phyloP scores from a whole-genome alignment of 2,888 invertebrate species.

The Eutolmus rufibarbis region DNA sequence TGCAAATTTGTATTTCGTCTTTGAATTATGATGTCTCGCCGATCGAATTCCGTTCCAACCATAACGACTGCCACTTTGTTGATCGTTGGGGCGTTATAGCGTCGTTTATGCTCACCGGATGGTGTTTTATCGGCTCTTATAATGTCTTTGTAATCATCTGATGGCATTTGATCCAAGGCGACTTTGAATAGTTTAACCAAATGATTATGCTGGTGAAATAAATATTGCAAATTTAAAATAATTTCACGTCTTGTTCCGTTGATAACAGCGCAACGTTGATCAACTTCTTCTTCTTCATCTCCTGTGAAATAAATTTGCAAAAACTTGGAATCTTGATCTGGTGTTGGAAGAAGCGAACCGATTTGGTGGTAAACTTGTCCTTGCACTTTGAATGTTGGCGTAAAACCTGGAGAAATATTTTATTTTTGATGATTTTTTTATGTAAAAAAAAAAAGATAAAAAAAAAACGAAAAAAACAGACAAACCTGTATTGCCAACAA shows the following conservation, averaged over 20 bases:
- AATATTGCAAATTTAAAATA: conserved; percentile 17
- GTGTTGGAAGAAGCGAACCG: conserved; percentile 45
- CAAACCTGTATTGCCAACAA: conserved; percentile 28
- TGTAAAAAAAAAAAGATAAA: no score
- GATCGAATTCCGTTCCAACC: conserved; percentile 51
- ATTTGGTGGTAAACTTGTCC: conserved; percentile 48
- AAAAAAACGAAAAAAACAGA: no score
- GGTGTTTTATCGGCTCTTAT: conserved; percentile 57
- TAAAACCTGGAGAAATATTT: no score
- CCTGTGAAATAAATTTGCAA: conserved; percentile 53
- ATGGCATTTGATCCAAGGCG: conserved; percentile 53
- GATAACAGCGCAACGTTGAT: conserved; percentile 44
- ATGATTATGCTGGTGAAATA: conserved; percentile 52
- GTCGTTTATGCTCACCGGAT: conserved; percentile 52
- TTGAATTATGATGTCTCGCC: conserved; percentile 52
- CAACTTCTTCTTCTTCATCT: conserved; percentile 48
- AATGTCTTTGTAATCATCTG: conserved; percentile 54
- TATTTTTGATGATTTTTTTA: no score
- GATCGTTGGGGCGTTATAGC: conserved; percentile 56
- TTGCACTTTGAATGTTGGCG: conserved; percentile 24
- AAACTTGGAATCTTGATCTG: conserved; percentile 48
- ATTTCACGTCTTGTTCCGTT: conserved; percentile 46
- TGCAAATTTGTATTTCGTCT: conserved; percentile 42
- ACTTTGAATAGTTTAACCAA: conserved; percentile 54
- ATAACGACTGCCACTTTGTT: conserved; percentile 55